Evolutionary conservation across 2,888 invertebrate genomes (phyloP), one percentile per base, ranked within the genome.

Genomic region (Kuschelorhynchus macadamiae): DNA sequence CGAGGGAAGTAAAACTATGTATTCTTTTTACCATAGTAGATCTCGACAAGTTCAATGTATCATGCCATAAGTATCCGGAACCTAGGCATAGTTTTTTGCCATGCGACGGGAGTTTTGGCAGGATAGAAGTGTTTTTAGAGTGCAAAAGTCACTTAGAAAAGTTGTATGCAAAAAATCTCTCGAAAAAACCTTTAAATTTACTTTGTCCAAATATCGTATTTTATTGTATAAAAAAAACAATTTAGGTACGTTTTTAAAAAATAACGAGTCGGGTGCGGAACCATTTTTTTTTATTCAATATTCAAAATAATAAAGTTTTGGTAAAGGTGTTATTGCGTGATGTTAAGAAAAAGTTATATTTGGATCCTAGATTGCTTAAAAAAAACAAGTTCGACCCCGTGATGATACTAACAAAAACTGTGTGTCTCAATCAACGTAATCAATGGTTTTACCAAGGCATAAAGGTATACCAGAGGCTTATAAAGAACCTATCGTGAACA

Each of bases 271-370:
- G 11, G 36, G 3, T 12, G 36, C 5, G 11, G 36, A 36, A 36
- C 36, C 36, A 11, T 9, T 36, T 9, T 36, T 36, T 36, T 36
- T 11, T 7, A 36, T 36, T 36, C 12, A 36, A 36, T 36, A 36
- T 36, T 36, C 3, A 36, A 11, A 36, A 36, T 36, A 36, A 36
- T 4, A 36, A 36, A 36, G 36, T 36, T 12, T 36, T 9, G 36
- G 36, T 36, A 7, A 4, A 4, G 3, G 5, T 36, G 36, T 36
- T 11, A 36, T 36, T 36, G 2, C 36, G 2, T 12, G 36, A 36
- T 36, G 36, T 9, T n/a, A n/a, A 25, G 36, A 36, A 36, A 36
- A 36, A 36, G 36, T 36, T 36, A 36, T 36, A 36, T 36, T 36
- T 36, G 36, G 12, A 11, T 36, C 36, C 36, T 7, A 36, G 36